Evolutionary conservation across 2,113 vertebrate genomes (phyloP).

Genomic region (Microtus pennsylvanicus): DNA sequence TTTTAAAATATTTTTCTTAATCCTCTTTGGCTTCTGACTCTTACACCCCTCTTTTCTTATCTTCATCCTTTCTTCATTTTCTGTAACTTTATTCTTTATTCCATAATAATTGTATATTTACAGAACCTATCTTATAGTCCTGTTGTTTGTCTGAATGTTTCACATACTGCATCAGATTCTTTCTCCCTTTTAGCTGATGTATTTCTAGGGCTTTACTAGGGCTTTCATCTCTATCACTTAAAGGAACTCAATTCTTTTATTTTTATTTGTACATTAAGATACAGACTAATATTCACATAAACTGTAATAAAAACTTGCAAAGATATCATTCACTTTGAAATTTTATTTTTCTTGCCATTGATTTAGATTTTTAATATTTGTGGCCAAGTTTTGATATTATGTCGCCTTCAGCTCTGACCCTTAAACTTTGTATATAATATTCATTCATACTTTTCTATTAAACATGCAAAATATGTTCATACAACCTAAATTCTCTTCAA

Average conservation of each 20-base stretch:
- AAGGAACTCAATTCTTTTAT: not conserved
- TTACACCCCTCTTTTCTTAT: not conserved
- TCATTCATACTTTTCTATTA: not conserved
- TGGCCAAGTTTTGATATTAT: not conserved
- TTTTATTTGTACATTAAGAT: not conserved
- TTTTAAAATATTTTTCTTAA: not conserved
- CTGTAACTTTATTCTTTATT: not conserved
- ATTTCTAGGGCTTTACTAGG: not conserved
- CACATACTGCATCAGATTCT: not conserved
- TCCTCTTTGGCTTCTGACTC: not conserved
- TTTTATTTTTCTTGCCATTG: not conserved
- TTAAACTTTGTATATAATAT: not conserved
- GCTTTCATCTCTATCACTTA: not conserved
- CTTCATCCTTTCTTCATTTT: not conserved
- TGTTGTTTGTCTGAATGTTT: not conserved
- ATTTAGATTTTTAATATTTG: not conserved
- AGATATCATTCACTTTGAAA: not conserved
- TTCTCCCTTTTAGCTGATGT: not conserved
- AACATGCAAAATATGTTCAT: not conserved
- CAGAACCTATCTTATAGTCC: not conserved
- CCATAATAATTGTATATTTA: conserved; percentile 8
- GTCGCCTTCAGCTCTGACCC: not conserved
- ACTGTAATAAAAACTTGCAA: not conserved
- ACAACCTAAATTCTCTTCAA: not conserved
- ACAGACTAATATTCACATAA: not conserved